These are phyloP conservation scores for Ashinkailepas kermadecensis DNA, from an alignment of 2,888 invertebrate species.

Conservation along the genomic window DNA sequence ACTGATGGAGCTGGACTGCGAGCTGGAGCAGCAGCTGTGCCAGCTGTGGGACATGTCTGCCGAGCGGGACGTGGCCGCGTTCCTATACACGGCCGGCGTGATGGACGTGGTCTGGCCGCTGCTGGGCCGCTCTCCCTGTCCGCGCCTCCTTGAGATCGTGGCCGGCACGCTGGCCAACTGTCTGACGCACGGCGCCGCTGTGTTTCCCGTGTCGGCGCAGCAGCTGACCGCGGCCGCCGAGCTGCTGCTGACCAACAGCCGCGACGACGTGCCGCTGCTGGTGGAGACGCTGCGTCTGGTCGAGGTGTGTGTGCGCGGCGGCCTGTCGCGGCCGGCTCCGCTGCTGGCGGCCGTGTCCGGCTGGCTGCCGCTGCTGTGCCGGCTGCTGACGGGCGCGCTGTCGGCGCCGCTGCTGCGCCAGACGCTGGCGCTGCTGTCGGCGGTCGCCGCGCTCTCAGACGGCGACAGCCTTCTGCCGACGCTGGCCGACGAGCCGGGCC, in stretches of 20 bases:
- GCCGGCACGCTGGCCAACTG: conserved; percentile 15
- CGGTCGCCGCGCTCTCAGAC: not conserved
- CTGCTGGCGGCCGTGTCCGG: not conserved
- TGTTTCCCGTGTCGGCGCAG: not conserved
- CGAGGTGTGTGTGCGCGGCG: not conserved
- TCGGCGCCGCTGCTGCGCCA: not conserved
- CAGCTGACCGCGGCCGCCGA: not conserved
- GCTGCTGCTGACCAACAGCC: not conserved
- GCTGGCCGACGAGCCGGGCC: not conserved
- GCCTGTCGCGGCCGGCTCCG: not conserved
- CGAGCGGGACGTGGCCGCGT: conserved; percentile 8
- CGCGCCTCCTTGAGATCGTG: conserved; percentile 5
- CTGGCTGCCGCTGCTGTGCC: conserved; percentile 14
- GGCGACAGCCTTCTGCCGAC: not conserved
- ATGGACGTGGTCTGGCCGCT: not conserved
- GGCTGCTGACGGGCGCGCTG: not conserved
- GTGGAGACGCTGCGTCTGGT: not conserved
- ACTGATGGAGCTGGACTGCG: conserved; percentile 3
- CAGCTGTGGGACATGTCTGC: conserved; percentile 7
- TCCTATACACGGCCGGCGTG: not conserved
- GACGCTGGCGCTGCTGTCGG: conserved; percentile 1
- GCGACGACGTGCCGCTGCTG: conserved; percentile 6
- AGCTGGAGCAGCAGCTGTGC: conserved; percentile 20
- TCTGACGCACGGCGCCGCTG: not conserved
- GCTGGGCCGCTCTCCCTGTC: conserved; percentile 8